These are phyloP conservation scores for Tetanocera ferruginea DNA, from an alignment of 2,888 invertebrate species.

Conservation along the genomic window DNA sequence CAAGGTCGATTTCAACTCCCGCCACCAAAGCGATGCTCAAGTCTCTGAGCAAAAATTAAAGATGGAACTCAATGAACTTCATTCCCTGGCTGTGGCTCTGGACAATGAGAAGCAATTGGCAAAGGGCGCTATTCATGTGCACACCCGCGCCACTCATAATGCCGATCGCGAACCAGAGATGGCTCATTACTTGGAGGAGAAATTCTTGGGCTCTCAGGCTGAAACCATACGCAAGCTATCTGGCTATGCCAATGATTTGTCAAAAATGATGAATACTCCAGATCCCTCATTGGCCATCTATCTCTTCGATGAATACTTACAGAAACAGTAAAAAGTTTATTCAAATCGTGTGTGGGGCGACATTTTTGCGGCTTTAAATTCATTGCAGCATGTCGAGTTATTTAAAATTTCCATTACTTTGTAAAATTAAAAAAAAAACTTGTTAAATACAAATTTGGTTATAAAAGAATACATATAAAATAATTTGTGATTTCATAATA, in stretches of 20 bases:
- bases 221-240: slow-evolving; percentile 78
- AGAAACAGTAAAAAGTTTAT: slow-evolving; percentile 62
- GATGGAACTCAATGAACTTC: slow-evolving; percentile 73
- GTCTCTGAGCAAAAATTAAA: slow-evolving; percentile 49
- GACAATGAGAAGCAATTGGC: slow-evolving; percentile 83
- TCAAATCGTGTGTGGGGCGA: background rate
- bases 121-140: slow-evolving; percentile 77
- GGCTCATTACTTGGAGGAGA: slow-evolving; percentile 82
- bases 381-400: background rate
- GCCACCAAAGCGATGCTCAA: slow-evolving; percentile 52
- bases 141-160: slow-evolving; percentile 74
- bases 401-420: background rate
- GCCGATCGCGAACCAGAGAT: slow-evolving; percentile 78
- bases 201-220: slow-evolving; percentile 80
- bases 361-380: background rate
- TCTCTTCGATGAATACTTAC: slow-evolving; percentile 79
- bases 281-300: slow-evolving; percentile 79
- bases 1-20: slow-evolving; percentile 72
- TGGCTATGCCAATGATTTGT: slow-evolving; percentile 81
- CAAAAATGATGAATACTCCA: slow-evolving; percentile 73
- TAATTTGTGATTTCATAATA: background rate
- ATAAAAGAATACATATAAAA: background rate
- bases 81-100: slow-evolving; percentile 80
- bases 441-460: slow-evolving; percentile 1
- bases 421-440: background rate